A percentile compares a stretch with the other conserved stretches of the same genome.
These are phyloP conservation scores for Shargacucullia verbasci DNA, from an alignment of 2,888 invertebrate species.

Conservation along the genomic window DNA sequence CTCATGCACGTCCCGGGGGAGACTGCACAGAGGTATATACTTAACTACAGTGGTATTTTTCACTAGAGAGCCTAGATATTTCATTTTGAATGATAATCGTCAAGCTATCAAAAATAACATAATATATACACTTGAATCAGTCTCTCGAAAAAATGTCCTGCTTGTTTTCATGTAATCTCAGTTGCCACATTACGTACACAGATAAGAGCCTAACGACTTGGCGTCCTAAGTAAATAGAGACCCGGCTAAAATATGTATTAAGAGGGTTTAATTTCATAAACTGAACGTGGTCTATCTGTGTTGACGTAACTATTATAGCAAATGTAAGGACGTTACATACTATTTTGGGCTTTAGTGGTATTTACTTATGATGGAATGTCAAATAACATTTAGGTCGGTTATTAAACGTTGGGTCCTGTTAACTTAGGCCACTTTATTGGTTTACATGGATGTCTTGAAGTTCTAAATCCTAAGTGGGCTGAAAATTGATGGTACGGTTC, in stretches of 20 bases:
- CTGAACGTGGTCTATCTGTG: constrained; percentile 66
- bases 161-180: constrained; percentile 47
- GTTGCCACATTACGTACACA: constrained; percentile 41
- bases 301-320: constrained; percentile 40
- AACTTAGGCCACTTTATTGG: background rate
- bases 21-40: too few relatives aligned
- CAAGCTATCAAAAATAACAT: constrained; percentile 21
- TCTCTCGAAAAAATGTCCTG: constrained; percentile 15
- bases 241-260: constrained; percentile 62
- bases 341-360: constrained; percentile 32
- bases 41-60: too few relatives aligned
- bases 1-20: too few relatives aligned
- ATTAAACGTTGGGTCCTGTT: background rate
- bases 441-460: too few relatives aligned
- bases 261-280: constrained; percentile 65
- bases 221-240: constrained; percentile 70
- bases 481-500: too few relatives aligned
- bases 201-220: constrained; percentile 56
- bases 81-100: too few relatives aligned
- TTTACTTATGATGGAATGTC: constrained; percentile 1
- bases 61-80: too few relatives aligned
- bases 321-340: constrained; percentile 30
- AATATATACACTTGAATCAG: constrained; percentile 4
- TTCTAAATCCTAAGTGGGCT: too few relatives aligned
- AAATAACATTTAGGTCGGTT: background rate